Conservation (phyloP, 1,140 invertebrate genomes). For the Solen grandis region DNA sequence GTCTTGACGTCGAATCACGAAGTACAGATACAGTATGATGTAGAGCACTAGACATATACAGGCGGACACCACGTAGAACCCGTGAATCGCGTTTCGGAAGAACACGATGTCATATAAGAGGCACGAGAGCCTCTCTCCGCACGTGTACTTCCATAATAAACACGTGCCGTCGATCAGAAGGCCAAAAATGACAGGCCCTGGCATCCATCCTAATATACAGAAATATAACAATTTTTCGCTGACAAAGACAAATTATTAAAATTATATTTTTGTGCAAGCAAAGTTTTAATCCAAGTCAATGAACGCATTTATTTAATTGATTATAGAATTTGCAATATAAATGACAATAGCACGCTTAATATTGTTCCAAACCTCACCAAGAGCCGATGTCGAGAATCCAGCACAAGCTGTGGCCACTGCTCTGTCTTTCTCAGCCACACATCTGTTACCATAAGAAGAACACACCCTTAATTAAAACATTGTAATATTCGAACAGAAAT, state of each 20-base stretch:
- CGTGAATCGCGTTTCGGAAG: conserved; percentile 39
- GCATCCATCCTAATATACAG: conserved; percentile 49
- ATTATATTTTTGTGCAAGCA: no score
- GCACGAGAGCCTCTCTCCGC: conserved; percentile 42
- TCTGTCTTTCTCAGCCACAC: conserved; percentile 65
- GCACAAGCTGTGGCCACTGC: conserved; percentile 49
- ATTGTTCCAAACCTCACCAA: no score
- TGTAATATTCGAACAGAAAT: no score
- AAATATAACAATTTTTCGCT: no score
- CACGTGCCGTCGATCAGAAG: conserved; percentile 45
- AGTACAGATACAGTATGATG: conserved; percentile 4
- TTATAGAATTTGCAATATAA: no score
- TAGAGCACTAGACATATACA: not conserved
- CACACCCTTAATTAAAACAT: no score
- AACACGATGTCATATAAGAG: conserved; percentile 38
- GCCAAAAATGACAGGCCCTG: conserved; percentile 48
- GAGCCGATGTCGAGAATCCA: conserved; percentile 16
- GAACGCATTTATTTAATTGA: no score
- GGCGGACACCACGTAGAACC: not conserved
- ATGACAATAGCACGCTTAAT: no score
- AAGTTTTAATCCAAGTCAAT: no score
- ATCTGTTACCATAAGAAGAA: conserved; percentile 56
- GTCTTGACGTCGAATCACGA: not conserved
- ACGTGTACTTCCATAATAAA: conserved; percentile 27
- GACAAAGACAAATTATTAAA: no score